phyloP scores from a whole-genome alignment of 2,888 invertebrate species.

The Drosophila algonquin region DNA sequence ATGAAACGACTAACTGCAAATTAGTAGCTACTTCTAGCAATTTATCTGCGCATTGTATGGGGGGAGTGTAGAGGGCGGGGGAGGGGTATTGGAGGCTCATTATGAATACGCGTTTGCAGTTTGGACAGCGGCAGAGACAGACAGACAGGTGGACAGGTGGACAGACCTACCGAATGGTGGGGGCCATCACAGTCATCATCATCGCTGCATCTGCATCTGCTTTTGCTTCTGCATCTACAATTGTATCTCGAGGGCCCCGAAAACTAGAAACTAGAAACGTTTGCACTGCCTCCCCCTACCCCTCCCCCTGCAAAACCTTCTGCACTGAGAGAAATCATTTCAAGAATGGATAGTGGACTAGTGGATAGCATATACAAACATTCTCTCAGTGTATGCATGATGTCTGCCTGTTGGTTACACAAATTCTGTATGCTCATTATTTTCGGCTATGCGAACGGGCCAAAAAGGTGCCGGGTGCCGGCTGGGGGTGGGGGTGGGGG shows the following conservation, averaged over 20 bases:
- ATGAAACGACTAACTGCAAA: slow-evolving; percentile 70
- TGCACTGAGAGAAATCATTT: slow-evolving; percentile 13
- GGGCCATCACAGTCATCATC: slow-evolving; percentile 20
- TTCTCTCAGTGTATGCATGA: slow-evolving; percentile 10
- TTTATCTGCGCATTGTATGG: slow-evolving; percentile 66
- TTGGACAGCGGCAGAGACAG: slow-evolving; percentile 30
- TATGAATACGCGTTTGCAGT: slow-evolving; percentile 56
- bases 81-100: slow-evolving; percentile 51
- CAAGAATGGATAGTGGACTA: too few species aligned
- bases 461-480: slow-evolving; percentile 51
- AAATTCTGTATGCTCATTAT: slow-evolving; percentile 62
- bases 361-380: too few species aligned
- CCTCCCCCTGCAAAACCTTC: too few species aligned
- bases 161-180: slow-evolving; percentile 5
- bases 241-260: slow-evolving; percentile 22
- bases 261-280: slow-evolving; percentile 30
- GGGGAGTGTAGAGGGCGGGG: too few species aligned
- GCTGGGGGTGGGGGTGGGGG: not conserved
- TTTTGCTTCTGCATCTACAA: slow-evolving; percentile 14
- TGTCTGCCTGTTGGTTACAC: slow-evolving; percentile 57
- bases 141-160: not conserved
- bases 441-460: slow-evolving; percentile 60
- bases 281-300: slow-evolving; percentile 17
- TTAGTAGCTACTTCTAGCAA: slow-evolving; percentile 75
- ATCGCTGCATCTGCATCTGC: not conserved